Base-by-base conservation (phyloP, 2,888 invertebrate genomes). In the Eurytoma adleriae region DNA sequence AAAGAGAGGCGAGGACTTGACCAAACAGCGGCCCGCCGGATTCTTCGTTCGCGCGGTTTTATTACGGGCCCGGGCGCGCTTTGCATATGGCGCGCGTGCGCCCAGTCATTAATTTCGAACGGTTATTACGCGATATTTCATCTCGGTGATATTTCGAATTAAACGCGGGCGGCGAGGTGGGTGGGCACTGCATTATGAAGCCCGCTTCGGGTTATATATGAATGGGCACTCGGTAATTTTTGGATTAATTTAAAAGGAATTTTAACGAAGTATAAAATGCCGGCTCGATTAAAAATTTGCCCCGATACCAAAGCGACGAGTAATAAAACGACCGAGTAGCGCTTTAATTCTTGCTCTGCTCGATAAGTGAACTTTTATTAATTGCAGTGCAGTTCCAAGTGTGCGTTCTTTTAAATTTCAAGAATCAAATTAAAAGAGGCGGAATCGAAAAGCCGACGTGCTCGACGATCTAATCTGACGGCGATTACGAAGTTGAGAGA, bases 41-140 rank as follows among this genome's bases (percentile, higher is more conserved):
- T 56, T 77, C 57, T 64, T 54, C n/a, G 27, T 56, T 50, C 48
- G 24, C 61, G 48, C 61, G 59, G 68, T 68, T 68, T 76, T 68
- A 24, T 76, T 68, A 24, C 24, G 20, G 18, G 54, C 69, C 69
- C 62, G 40, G 50, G 57, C 18, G 12, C 24, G 24, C 57, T 74
- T 74, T 74, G 66, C 50, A 76, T 68, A 68, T 69, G 27, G 40
- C 27, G 13, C 20, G 52, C 61, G 52, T 48, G 50, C 20, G 24
- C 56, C 48, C 84, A 84, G 82, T 85, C 85, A 86, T 88, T 88
- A 88, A 88, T 88, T 88, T 83, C 78, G 70, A 84, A 84, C 85
- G 83, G 83, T 88, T 88, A 88, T 79, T 79, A 79, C 62, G 79
- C 69, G 66, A 78, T 78, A 78, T 78, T 71, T 78, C 78, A 78